phyloP scores from a whole-genome alignment of 2,113 vertebrate genomes.

The Elephantulus edwardii region DNA sequence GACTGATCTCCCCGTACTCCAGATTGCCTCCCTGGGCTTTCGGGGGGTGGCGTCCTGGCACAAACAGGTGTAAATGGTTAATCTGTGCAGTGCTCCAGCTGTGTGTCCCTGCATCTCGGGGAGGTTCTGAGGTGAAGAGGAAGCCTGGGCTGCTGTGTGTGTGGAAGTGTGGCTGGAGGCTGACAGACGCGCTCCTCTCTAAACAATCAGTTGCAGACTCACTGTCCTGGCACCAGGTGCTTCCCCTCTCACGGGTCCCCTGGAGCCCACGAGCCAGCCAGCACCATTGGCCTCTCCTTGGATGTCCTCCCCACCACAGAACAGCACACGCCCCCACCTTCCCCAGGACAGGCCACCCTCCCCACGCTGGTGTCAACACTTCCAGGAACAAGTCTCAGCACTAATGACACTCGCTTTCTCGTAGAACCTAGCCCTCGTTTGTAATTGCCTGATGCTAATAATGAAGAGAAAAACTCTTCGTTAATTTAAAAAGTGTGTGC shows the following conservation, averaged over 20 bases:
- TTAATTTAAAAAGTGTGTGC: slow-evolving; percentile 12
- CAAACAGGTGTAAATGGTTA: background rate
- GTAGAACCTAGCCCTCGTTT: background rate
- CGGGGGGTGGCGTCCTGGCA: background rate
- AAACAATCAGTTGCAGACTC: no score
- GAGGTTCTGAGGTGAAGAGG: background rate
- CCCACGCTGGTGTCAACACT: fast-evolving
- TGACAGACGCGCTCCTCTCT: no score
- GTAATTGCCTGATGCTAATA: background rate
- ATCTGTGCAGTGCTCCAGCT: fast-evolving
- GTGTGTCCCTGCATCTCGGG: background rate
- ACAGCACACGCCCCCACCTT: no score
- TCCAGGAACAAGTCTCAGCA: background rate
- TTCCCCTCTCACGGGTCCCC: no score
- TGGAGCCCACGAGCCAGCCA: no score
- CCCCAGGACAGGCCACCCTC: no score
- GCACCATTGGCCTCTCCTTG: no score
- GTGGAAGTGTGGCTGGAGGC: background rate
- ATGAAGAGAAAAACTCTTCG: background rate
- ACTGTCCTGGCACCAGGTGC: no score
- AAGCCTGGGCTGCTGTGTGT: background rate
- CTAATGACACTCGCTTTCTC: background rate
- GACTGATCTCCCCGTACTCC: no score
- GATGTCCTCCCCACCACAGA: no score
- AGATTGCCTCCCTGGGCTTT: no score